Evolutionary conservation across 2,888 invertebrate species (phyloP).

Genomic region (Corythucha ciliata): DNA sequence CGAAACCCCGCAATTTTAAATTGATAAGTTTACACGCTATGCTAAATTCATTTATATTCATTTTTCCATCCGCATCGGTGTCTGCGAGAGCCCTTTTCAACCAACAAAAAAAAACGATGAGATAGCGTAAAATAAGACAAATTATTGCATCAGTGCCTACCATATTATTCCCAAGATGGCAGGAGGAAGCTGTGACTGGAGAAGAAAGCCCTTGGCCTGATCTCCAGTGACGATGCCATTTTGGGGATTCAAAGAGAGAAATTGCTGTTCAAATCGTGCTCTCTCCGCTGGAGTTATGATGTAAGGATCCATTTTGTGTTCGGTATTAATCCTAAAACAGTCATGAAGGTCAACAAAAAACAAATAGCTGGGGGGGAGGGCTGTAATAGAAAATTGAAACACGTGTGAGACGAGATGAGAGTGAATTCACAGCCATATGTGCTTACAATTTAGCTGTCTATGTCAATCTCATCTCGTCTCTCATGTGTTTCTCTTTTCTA

Average conservation of each 20-base stretch:
- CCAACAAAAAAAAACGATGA: constrained; percentile 3
- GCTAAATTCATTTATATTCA: constrained; percentile 93
- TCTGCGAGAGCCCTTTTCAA: constrained; percentile 72
- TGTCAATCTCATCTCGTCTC: too few species aligned
- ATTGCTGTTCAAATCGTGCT: constrained; percentile 82
- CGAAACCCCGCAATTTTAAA: constrained; percentile 81
- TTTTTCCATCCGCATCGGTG: constrained; percentile 91
- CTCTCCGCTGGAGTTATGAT: constrained; percentile 77
- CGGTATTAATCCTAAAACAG: too few species aligned
- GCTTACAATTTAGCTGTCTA: too few species aligned
- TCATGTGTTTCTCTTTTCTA: too few species aligned
- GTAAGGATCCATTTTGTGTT: constrained; percentile 62
- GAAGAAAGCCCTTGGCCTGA: constrained; percentile 86
- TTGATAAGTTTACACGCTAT: constrained; percentile 96
- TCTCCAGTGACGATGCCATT: constrained; percentile 84
- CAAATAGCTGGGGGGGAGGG: too few species aligned
- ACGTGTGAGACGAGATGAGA: too few species aligned
- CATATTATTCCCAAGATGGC: constrained; percentile 88
- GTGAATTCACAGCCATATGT: too few species aligned
- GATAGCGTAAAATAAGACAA: neutral
- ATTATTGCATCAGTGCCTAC: constrained; percentile 46
- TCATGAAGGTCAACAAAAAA: too few species aligned
- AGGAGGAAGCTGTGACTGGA: constrained; percentile 86
- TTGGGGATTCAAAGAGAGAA: constrained; percentile 73
- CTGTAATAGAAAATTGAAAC: too few species aligned